A percentile compares a stretch with the other conserved stretches of the same genome.
phyloP scores from a whole-genome alignment of 2,113 vertebrate genomes.

The Litocranius walleri region DNA sequence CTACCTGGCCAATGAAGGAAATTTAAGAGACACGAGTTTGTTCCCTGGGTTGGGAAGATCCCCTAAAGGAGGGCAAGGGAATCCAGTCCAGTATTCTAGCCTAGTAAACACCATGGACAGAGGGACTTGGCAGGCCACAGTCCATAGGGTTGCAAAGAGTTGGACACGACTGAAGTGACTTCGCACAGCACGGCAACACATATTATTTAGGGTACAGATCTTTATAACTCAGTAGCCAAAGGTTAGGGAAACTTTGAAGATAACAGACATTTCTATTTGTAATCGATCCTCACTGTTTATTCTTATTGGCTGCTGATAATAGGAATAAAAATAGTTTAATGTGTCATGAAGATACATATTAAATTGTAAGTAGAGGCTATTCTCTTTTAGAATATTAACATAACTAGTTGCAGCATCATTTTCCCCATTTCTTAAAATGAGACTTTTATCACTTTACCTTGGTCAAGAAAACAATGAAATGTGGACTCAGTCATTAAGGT shows the following conservation, averaged over 20 bases:
- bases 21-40: neutral
- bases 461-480: neutral
- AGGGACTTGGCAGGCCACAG: neutral
- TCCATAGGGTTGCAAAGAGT: neutral
- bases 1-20: neutral
- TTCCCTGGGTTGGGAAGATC: neutral
- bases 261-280: neutral
- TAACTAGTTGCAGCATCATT: neutral
- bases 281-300: neutral
- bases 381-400: neutral
- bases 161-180: accelerated
- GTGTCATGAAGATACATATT: neutral
- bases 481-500: neutral
- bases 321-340: conserved; percentile 1
- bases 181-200: neutral
- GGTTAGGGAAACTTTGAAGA: neutral
- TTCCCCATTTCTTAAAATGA: neutral
- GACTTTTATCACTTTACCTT: conserved; percentile 1
- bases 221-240: neutral
- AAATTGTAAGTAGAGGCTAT: neutral
- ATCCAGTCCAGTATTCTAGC: neutral
- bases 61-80: neutral
- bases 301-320: neutral
- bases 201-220: neutral
- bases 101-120: neutral